Evolutionary conservation across 2,888 invertebrate genomes (phyloP).

Genomic region (Megalurothrips usitatus): DNA sequence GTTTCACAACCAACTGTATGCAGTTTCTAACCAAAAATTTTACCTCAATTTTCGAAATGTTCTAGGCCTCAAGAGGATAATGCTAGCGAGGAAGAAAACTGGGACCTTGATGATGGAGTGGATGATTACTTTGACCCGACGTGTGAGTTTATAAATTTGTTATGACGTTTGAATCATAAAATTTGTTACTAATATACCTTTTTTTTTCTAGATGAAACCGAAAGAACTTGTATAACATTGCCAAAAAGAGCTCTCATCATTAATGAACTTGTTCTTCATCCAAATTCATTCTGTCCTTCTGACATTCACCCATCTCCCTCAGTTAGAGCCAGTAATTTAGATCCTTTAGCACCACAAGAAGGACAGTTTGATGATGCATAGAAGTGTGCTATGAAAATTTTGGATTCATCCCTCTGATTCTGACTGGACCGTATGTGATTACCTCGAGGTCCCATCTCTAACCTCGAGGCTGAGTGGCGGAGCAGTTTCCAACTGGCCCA

Average conservation of each 20-base stretch:
- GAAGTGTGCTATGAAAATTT: background rate
- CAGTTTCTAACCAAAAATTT: background rate
- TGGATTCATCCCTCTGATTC: background rate
- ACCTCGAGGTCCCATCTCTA: too few relatives aligned
- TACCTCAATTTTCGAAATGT: background rate
- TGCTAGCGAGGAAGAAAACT: background rate
- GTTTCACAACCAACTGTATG: background rate
- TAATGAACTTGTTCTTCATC: background rate
- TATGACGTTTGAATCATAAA: background rate
- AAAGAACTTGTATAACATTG: background rate
- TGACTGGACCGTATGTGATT: too few relatives aligned
- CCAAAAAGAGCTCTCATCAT: background rate
- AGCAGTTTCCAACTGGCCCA: too few relatives aligned
- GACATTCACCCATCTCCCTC: background rate
- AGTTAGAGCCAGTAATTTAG: background rate
- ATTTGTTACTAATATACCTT: background rate
- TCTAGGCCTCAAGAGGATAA: background rate
- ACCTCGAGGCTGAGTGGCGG: too few relatives aligned
- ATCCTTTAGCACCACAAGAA: background rate
- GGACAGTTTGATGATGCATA: conserved; percentile 8
- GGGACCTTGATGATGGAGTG: background rate
- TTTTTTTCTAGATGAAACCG: background rate
- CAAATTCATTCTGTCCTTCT: background rate
- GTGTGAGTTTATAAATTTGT: background rate
- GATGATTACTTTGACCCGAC: conserved; percentile 1